Conservation (phyloP, 2,888 invertebrate genomes). For the Icerya purchasi region DNA sequence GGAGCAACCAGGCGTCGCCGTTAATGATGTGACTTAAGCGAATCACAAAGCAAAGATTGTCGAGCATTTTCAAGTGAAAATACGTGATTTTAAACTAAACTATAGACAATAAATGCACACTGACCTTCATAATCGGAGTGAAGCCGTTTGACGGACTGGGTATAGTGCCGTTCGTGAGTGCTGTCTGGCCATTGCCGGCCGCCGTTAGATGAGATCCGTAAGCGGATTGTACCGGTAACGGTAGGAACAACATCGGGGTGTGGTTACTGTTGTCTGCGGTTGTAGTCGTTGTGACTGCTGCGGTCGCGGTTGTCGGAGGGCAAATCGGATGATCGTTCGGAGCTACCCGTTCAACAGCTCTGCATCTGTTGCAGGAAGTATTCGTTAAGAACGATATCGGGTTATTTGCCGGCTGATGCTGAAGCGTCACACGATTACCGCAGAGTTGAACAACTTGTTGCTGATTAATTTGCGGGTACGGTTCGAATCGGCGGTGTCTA, state of each 20-base stretch:
- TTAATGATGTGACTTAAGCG: no score
- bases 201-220: constrained; percentile 24
- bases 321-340: neutral
- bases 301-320: neutral
- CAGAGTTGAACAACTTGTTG: constrained; percentile 13
- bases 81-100: no score
- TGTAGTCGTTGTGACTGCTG: constrained; percentile 14
- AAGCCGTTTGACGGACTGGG: constrained; percentile 17
- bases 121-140: neutral
- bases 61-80: no score
- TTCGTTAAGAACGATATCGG: constrained; percentile 12
- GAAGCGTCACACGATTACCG: no score
- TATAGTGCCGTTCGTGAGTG: constrained; percentile 24
- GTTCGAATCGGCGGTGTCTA: constrained; percentile 21
- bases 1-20: no score
- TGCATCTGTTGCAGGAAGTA: constrained; percentile 10
- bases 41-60: no score
- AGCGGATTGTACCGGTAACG: constrained; percentile 27
- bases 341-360: constrained; percentile 14
- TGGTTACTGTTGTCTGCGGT: constrained; percentile 23
- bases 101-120: no score
- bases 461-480: constrained; percentile 18
- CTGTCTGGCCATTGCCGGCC: constrained; percentile 9
- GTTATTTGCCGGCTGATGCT: no score
- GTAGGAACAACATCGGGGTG: constrained; percentile 30